Evolutionary conservation across 2,888 invertebrate species (phyloP), one percentile per base, ranked within the genome.

Genomic region (Cheilosia variabilis): DNA sequence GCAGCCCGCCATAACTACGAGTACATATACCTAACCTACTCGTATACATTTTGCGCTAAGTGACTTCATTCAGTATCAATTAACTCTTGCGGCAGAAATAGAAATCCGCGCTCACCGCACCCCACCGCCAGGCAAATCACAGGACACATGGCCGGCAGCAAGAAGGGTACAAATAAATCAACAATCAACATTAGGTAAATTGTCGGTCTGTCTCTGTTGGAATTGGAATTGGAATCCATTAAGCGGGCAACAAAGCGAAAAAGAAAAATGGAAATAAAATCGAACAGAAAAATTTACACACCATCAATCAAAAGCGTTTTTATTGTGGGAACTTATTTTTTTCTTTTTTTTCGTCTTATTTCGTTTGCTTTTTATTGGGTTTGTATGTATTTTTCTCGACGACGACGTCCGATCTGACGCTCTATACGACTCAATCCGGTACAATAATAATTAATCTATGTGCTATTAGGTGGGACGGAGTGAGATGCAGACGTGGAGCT

Each of bases 41-140:
- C 89, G 88, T 88, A 69, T 73, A 83, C 86, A 71, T 69, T 88
- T 87, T 89, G 52, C 24, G 89, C 90, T 90, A 91, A 91, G 90
- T 91, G 91, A 91, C 90, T 91, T 90, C 91, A 91, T 91, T 91
- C 90, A 89, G 90, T 90, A 91, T 91, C 91, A 91, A 91, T 91
- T 91, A 91, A 89, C 89, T 90, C 90, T 90, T 86, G 86, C 86
- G 81, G 86, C 77, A 86, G 72, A 86, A 86, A 86, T 86, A 81
- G 86, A 76, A 76, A 86, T 68, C 60, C 50, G 50, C 71, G 37
- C 4, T 72, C 34, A 4, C 53, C n/a, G 22, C 60, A 41, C 62
- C 57, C 13, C 50, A 3, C 17, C 31, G 15, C 10, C 69, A 66
- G 53, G 77, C 82, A 77, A 77, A 68, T 71, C 73, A 31, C 78